Evolutionary conservation across 2,888 invertebrate genomes (phyloP).

Genomic region (Chrysomela aeneicollis): DNA sequence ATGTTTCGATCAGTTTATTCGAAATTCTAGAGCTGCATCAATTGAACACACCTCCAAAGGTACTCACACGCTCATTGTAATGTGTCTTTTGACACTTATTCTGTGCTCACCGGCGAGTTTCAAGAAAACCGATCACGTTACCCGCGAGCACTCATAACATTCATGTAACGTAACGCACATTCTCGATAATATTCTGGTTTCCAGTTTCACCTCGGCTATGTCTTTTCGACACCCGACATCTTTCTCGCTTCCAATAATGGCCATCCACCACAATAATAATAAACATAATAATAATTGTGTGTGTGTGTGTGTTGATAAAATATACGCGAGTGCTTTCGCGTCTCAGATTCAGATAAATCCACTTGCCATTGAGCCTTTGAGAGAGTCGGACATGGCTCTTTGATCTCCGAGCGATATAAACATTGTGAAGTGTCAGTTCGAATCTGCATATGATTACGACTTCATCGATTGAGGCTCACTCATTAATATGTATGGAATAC

Average conservation of each 20-base stretch:
- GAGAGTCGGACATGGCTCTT: conserved; percentile 39
- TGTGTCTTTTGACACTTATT: neutral
- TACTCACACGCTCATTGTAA: neutral
- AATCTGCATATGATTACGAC: conserved; percentile 51
- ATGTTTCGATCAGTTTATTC: too few species aligned
- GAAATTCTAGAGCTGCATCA: too few species aligned
- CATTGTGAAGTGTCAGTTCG: conserved; percentile 48
- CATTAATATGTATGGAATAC: conserved; percentile 50
- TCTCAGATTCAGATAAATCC: conserved; percentile 29
- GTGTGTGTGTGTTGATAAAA: conserved; percentile 13
- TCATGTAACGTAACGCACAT: conserved; percentile 3
- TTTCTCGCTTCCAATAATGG: conserved; percentile 21
- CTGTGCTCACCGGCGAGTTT: neutral
- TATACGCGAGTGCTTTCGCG: conserved; percentile 21
- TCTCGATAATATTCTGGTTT: neutral
- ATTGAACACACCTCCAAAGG: neutral
- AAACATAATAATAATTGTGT: conserved; percentile 30
- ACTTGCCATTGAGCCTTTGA: conserved; percentile 7
- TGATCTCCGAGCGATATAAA: conserved; percentile 49
- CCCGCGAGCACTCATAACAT: neutral
- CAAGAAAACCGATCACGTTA: neutral
- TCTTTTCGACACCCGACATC: conserved; percentile 12
- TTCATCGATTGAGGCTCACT: conserved; percentile 49
- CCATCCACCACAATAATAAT: conserved; percentile 21
- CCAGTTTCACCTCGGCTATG: neutral